Evolutionary conservation across 1,140 invertebrate genomes (phyloP), one percentile per base, ranked within the genome.

Genomic region (Drosophila gunungcola): DNA sequence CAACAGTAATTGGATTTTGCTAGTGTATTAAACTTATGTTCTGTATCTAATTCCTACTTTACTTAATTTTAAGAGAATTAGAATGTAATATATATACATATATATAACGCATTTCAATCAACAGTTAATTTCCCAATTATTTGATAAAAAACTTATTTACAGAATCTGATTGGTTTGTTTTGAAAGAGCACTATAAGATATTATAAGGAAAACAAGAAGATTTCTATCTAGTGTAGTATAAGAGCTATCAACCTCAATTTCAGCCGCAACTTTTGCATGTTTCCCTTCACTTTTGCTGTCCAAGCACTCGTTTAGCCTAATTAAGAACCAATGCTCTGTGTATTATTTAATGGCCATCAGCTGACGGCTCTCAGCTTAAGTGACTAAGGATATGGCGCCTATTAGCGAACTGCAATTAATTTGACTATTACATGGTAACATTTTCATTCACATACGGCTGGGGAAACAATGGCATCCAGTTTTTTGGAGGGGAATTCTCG

Each of bases 391-490:
- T 56, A 11, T 7, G n/a, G 21, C 48, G 56, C 16, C 75, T 62
- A 72, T 76, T 52, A 75, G 61, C 51, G 62, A 60, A 62, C 39
- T 86, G 83, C 78, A 86, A 88, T 86, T 79, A 89, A 89, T 86
- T 88, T 82, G 38, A 39, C 46, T 38, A 46, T 60, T 43, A 38
- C 45, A 38, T n/a, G 61, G 39, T 45, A 43, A 65, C 46, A 67
- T 68, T 36, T 67, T 27, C 36, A 49, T 48, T 48, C 25, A 9
- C 25, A 21, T 16, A 25, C 9, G 38, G 3, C 16, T 38, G 11
- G 36, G 49, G 25, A 55, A 80, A 49, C 52, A 38, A 45, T 74
- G 55, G 67, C 65, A 60, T 63, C 73, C 67, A 55, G 16, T 21
- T 67, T 74, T 61, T 46, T 29, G 58, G 58, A 46, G 9, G 4